phyloP scores from a whole-genome alignment of 1,140 invertebrate genomes.

The Laodelphax striatellus region DNA sequence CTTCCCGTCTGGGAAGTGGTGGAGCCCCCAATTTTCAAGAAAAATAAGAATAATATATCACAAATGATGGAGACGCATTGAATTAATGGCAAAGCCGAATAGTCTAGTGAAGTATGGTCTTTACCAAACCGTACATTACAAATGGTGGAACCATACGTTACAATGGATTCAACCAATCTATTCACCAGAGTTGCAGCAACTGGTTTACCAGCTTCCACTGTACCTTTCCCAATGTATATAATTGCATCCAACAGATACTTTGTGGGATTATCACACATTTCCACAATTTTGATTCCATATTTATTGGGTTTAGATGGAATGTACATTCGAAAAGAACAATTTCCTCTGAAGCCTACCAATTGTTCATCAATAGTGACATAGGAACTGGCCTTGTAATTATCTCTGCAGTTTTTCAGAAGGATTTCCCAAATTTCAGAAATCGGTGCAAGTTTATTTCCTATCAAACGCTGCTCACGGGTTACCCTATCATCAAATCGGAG shows the following conservation, averaged over 20 bases:
- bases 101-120: too few species aligned
- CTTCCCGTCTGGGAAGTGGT: too few species aligned
- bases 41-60: too few species aligned
- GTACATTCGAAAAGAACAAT: constrained; percentile 30
- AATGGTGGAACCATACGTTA: too few species aligned
- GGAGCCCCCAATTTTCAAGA: too few species aligned
- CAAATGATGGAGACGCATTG: too few species aligned
- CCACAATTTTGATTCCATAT: constrained; percentile 32
- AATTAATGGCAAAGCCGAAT: too few species aligned
- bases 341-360: constrained; percentile 29
- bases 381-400: constrained; percentile 18
- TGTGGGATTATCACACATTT: constrained; percentile 25
- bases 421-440: neutral
- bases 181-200: too few species aligned
- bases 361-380: constrained; percentile 27
- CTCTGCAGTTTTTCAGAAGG: neutral
- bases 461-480: constrained; percentile 13
- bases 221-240: constrained; percentile 28
- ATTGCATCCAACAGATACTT: constrained; percentile 28
- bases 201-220: too few species aligned
- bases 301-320: constrained; percentile 26
- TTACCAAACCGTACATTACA: too few species aligned
- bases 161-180: too few species aligned
- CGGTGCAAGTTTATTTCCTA: neutral
- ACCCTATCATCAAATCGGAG: constrained; percentile 21